A percentile compares a stretch with the other conserved stretches of the same genome.
Evolutionary conservation across 2,888 invertebrate species (phyloP).

Genomic region (Lapara coniferarum): DNA sequence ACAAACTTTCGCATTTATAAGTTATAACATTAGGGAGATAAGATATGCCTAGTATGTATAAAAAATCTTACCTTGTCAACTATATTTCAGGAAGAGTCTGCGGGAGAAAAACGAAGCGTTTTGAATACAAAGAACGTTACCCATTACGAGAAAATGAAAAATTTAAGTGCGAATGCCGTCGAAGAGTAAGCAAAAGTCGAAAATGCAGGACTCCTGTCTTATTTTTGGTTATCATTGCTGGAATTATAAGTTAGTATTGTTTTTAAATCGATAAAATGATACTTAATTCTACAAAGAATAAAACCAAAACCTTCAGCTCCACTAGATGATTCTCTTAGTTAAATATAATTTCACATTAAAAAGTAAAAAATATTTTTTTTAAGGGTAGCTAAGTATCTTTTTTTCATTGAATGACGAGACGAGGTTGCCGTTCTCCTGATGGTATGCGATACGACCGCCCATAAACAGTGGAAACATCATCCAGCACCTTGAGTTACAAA

Average conservation of each 20-base stretch:
- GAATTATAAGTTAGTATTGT: conserved; percentile 50
- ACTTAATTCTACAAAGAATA: not conserved
- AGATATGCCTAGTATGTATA: conserved; percentile 36
- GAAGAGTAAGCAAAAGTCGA: conserved; percentile 34
- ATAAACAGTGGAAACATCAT: no score
- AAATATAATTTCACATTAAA: no score
- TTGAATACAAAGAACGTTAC: conserved; percentile 58
- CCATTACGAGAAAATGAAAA: conserved; percentile 66
- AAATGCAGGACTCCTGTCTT: conserved; percentile 35
- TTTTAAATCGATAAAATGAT: conserved; percentile 21
- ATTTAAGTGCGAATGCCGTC: conserved; percentile 44
- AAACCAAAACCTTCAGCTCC: no score
- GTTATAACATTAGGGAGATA: no score
- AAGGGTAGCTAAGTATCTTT: no score
- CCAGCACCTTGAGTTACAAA: no score
- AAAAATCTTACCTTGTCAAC: conserved; percentile 44
- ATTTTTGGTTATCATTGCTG: conserved; percentile 46
- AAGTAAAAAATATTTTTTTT: no score
- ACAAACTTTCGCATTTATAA: no score
- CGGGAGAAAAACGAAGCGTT: conserved; percentile 56
- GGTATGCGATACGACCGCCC: no score
- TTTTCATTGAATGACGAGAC: no score
- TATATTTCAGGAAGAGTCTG: conserved; percentile 63
- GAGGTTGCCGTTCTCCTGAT: no score
- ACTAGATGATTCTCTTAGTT: no score